phyloP scores from a whole-genome alignment of 2,113 vertebrate genomes.

The Sinocyclocheilus anshuiensis region DNA sequence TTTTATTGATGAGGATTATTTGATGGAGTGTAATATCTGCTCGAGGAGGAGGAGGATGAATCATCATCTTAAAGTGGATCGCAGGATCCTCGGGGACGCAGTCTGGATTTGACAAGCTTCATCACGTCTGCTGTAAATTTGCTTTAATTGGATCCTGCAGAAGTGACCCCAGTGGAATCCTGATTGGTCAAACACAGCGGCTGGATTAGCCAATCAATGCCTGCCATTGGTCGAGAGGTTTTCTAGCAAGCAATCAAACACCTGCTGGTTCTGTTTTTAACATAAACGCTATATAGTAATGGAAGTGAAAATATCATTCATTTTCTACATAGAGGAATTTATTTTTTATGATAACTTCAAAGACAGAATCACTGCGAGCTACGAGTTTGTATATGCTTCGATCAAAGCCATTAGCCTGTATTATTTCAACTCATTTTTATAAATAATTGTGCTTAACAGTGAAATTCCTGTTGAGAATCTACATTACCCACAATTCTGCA shows the following conservation, averaged over 20 bases:
- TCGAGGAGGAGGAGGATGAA: neutral
- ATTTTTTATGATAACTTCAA: too few relatives aligned
- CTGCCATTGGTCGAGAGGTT: neutral
- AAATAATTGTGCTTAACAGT: too few relatives aligned
- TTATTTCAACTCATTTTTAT: too few relatives aligned
- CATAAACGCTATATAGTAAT: neutral
- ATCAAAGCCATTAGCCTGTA: too few relatives aligned
- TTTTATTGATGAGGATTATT: constrained; percentile 25
- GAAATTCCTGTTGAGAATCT: too few relatives aligned
- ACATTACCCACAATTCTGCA: too few relatives aligned
- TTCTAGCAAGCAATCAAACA: neutral
- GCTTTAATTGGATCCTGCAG: neutral
- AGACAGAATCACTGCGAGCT: too few relatives aligned
- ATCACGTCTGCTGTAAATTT: neutral
- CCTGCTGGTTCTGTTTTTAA: neutral
- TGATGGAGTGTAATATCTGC: constrained; percentile 14
- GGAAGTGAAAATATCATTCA: too few relatives aligned
- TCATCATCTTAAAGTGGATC: neutral
- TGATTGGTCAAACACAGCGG: neutral
- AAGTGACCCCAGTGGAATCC: neutral
- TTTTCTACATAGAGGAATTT: too few relatives aligned
- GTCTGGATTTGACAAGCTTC: neutral
- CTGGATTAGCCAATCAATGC: neutral
- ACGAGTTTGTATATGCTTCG: too few relatives aligned
- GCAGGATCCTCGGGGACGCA: neutral